Conservation (phyloP, 2,113 vertebrate genomes). For the Perccottus glenii region DNA sequence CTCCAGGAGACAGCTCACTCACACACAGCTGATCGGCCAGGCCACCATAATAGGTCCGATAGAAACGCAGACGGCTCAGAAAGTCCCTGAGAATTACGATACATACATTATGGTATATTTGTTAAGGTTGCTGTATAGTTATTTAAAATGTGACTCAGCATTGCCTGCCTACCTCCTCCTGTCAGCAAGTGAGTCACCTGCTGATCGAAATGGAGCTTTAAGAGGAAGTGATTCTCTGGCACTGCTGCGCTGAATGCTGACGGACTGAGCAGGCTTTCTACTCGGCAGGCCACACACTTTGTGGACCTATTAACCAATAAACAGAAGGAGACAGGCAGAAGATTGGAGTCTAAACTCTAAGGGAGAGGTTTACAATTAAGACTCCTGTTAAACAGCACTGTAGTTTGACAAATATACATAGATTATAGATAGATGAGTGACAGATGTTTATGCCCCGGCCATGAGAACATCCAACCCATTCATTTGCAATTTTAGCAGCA, state of each 20-base stretch:
- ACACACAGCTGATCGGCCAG: slow-evolving; percentile 85
- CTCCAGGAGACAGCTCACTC: slow-evolving; percentile 79
- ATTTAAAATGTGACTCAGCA: slow-evolving; percentile 6
- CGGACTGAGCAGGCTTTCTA: slow-evolving; percentile 69
- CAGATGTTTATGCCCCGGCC: slow-evolving; percentile 22
- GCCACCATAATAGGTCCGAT: slow-evolving; percentile 81
- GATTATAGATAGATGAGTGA: slow-evolving; percentile 20
- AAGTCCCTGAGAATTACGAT: slow-evolving; percentile 81
- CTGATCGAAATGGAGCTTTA: slow-evolving; percentile 66
- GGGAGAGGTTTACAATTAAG: slow-evolving; percentile 20
- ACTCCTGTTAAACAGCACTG: slow-evolving; percentile 15
- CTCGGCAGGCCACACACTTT: slow-evolving; percentile 82
- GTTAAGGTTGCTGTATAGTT: slow-evolving; percentile 2
- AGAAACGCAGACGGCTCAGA: slow-evolving; percentile 77
- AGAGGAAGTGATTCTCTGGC: slow-evolving; percentile 74
- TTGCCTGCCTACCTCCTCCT: slow-evolving; percentile 82
- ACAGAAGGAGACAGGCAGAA: slow-evolving; percentile 19
- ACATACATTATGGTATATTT: neutral
- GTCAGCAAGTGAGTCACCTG: slow-evolving; percentile 76
- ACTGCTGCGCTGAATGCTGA: slow-evolving; percentile 66
- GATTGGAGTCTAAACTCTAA: slow-evolving; percentile 24
- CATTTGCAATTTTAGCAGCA: slow-evolving; percentile 30
- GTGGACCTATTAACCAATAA: slow-evolving; percentile 74
- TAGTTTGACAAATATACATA: slow-evolving; percentile 26
- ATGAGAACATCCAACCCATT: slow-evolving; percentile 40